Evolutionary conservation across 1,140 invertebrate genomes (phyloP).

Genomic region (Nylanderia fulva): DNA sequence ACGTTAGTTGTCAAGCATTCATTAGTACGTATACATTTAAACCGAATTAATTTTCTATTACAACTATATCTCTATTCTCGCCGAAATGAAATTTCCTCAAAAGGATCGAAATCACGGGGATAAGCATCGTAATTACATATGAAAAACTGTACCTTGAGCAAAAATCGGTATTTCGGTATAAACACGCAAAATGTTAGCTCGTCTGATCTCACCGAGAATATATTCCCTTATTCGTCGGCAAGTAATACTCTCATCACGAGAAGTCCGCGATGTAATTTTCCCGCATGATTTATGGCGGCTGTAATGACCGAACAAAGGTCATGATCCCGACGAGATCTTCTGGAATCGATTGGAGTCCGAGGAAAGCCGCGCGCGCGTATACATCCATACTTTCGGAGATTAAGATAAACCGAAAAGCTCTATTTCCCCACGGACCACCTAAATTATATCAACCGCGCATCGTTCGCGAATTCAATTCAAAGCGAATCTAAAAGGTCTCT

Average conservation of each 20-base stretch:
- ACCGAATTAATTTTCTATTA: neutral
- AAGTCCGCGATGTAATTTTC: constrained; percentile 75
- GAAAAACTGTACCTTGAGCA: constrained; percentile 16
- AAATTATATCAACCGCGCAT: neutral
- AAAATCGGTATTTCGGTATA: neutral
- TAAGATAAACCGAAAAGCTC: neutral
- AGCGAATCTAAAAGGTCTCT: neutral
- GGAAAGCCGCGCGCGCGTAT: constrained; percentile 19
- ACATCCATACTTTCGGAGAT: constrained; percentile 27
- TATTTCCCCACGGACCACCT: neutral
- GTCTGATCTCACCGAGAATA: constrained; percentile 56
- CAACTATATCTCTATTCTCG: neutral
- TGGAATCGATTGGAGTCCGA: constrained; percentile 70
- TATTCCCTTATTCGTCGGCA: constrained; percentile 68
- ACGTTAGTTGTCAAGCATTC: constrained; percentile 16
- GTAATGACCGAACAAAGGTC: constrained; percentile 77
- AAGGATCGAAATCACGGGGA: neutral
- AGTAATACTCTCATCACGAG: constrained; percentile 77
- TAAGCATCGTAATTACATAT: constrained; percentile 17
- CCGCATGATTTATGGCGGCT: constrained; percentile 76
- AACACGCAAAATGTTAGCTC: constrained; percentile 36
- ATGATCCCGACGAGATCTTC: constrained; percentile 74
- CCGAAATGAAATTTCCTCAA: constrained; percentile 14
- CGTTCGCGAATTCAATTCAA: constrained; percentile 2
- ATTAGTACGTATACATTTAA: neutral